A percentile compares a stretch with the other conserved stretches of the same genome.
These are phyloP conservation scores for Pyrrhia umbra DNA, from an alignment of 2,888 invertebrate species.

Conservation along the genomic window DNA sequence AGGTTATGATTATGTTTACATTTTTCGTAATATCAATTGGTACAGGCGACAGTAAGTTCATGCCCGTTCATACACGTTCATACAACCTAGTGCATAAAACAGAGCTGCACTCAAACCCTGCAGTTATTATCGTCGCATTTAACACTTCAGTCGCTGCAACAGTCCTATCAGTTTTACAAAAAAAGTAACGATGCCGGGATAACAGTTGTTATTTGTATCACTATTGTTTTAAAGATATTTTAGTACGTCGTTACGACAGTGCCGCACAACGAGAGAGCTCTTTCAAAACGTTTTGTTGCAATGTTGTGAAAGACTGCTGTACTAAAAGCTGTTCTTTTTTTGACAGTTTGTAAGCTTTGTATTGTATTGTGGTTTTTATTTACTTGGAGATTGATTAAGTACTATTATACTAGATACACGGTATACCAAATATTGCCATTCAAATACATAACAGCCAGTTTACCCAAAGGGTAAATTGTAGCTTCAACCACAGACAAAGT, in stretches of 20 bases:
- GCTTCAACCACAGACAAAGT: too few species aligned
- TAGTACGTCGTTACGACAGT: slow-evolving; percentile 7
- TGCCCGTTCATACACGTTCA: too few species aligned
- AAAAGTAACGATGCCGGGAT: slow-evolving; percentile 20
- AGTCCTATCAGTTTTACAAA: slow-evolving; percentile 29
- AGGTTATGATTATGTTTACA: too few species aligned
- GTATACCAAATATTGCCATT: too few species aligned
- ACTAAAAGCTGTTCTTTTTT: not conserved
- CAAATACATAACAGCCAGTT: too few species aligned
- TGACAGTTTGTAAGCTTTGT: not conserved
- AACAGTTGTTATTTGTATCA: slow-evolving; percentile 24
- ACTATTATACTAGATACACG: not conserved
- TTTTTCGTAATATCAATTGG: too few species aligned
- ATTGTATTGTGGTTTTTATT: not conserved
- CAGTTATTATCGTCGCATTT: slow-evolving; percentile 25
- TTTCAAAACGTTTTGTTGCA: slow-evolving; percentile 14
- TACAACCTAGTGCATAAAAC: not conserved
- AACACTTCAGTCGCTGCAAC: slow-evolving; percentile 31
- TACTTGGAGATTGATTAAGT: not conserved
- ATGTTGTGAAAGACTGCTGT: slow-evolving; percentile 4
- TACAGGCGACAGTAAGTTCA: too few species aligned
- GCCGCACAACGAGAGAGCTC: slow-evolving; percentile 15
- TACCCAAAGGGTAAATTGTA: too few species aligned
- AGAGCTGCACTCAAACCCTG: not conserved
- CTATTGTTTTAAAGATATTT: slow-evolving; percentile 39